Evolutionary conservation across 2,113 vertebrate genomes (phyloP).

Genomic region (Arizona elegans): DNA sequence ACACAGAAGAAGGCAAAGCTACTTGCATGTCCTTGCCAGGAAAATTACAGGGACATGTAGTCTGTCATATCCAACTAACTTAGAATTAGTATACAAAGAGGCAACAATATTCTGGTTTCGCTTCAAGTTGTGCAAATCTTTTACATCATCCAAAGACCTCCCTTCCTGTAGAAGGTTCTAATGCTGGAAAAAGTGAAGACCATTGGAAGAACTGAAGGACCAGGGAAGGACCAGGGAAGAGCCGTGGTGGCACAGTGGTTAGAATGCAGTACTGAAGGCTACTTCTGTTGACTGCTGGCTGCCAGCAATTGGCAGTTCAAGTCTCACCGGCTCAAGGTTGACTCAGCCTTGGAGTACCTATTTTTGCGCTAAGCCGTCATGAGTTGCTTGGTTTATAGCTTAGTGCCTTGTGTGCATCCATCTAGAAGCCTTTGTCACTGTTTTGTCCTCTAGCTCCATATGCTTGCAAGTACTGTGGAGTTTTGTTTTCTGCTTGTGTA

Average conservation of each 20-base stretch:
- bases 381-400: neutral
- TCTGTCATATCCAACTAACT: slow-evolving; percentile 9
- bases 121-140: neutral
- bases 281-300: too few species aligned
- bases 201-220: neutral
- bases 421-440: neutral
- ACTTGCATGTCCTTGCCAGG: neutral
- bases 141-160: neutral
- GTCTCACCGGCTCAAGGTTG: too few species aligned
- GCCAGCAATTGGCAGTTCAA: too few species aligned
- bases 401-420: neutral
- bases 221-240: neutral
- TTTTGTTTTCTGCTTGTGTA: neutral
- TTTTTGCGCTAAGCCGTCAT: neutral
- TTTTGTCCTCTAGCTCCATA: neutral
- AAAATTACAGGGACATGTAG: neutral
- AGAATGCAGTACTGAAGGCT: too few species aligned
- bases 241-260: too few species aligned
- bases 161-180: neutral
- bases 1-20: neutral
- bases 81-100: slow-evolving; percentile 10
- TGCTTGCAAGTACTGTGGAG: neutral
- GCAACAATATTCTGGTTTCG: neutral
- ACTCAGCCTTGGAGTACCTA: neutral
- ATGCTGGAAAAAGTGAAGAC: neutral